Percentiles rank a stretch among this genome's conserved stretches.
phyloP scores from a whole-genome alignment of 2,113 vertebrate species.

The Gadus macrocephalus region DNA sequence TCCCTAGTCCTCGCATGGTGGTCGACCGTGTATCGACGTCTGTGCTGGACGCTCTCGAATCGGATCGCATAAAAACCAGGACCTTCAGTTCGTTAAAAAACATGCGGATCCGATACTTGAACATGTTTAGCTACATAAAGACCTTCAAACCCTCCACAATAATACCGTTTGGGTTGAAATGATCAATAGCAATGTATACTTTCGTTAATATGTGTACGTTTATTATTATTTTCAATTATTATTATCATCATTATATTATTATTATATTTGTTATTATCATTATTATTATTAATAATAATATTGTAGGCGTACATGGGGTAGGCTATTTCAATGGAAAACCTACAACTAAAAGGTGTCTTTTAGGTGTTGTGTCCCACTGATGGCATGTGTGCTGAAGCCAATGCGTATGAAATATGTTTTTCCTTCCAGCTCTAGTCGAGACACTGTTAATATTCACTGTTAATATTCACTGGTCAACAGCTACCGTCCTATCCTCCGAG shows the following conservation, averaged over 20 bases:
- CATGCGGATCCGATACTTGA: constrained; percentile 96
- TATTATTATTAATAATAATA: constrained; percentile 27
- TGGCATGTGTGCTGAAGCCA: constrained; percentile 68
- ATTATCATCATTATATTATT: constrained; percentile 23
- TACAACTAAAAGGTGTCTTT: constrained; percentile 36
- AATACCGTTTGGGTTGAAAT: constrained; percentile 7
- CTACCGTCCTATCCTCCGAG: constrained; percentile 25
- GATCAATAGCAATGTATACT: background rate
- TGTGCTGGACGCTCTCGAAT: constrained; percentile 79
- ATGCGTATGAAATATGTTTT: constrained; percentile 63
- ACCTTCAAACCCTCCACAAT: constrained; percentile 22
- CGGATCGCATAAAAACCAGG: constrained; percentile 89
- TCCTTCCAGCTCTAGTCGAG: constrained; percentile 40
- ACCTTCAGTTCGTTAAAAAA: constrained; percentile 96
- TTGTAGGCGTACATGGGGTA: constrained; percentile 21
- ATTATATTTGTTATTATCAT: constrained; percentile 27
- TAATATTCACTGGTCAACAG: constrained; percentile 52
- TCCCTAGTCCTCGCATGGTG: constrained; percentile 75
- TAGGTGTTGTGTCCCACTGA: constrained; percentile 46
- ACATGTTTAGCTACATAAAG: constrained; percentile 79
- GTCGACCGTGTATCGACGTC: constrained; percentile 72
- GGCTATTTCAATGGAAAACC: constrained; percentile 8
- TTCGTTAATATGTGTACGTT: background rate
- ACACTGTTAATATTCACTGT: constrained; percentile 33
- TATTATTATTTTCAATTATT: constrained; percentile 31